Percentiles rank a stretch among this genome's conserved stretches.
Conservation (phyloP, 1,140 invertebrate species). For the honey bee (Apis mellifera) region DNA sequence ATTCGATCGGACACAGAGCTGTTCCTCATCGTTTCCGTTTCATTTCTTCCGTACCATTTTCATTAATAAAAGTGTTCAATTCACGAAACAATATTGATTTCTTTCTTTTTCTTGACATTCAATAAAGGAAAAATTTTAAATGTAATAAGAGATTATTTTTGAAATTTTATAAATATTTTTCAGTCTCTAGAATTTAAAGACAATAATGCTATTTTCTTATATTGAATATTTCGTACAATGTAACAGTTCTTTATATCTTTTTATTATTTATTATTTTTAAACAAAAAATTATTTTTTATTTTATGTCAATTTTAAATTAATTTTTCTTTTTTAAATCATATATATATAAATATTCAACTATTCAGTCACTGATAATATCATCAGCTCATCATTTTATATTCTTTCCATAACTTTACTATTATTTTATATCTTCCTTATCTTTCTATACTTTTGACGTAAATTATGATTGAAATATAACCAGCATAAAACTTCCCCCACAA, state of each 20-base stretch:
- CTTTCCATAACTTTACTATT: not conserved
- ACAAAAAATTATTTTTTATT: too few relatives aligned
- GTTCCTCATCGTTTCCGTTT: not conserved
- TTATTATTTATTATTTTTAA: too few relatives aligned
- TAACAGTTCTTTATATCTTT: too few relatives aligned
- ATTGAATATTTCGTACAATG: too few relatives aligned
- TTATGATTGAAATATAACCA: not conserved
- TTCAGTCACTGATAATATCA: not conserved
- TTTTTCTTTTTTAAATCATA: too few relatives aligned
- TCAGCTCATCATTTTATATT: not conserved
- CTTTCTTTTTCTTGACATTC: not conserved
- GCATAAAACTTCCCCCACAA: too few relatives aligned
- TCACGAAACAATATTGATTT: not conserved
- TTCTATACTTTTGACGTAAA: not conserved
- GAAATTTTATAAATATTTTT: not conserved
- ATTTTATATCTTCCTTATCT: not conserved
- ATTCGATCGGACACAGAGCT: not conserved
- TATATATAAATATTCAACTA: too few relatives aligned
- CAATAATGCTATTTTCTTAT: too few relatives aligned
- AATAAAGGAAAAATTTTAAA: not conserved
- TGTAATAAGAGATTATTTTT: not conserved
- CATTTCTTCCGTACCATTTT: not conserved
- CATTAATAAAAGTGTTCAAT: not conserved
- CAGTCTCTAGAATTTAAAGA: too few relatives aligned
- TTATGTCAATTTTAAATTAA: too few relatives aligned